Base-by-base conservation (phyloP, 2,113 vertebrate species). In the Bufo gargarizans region DNA sequence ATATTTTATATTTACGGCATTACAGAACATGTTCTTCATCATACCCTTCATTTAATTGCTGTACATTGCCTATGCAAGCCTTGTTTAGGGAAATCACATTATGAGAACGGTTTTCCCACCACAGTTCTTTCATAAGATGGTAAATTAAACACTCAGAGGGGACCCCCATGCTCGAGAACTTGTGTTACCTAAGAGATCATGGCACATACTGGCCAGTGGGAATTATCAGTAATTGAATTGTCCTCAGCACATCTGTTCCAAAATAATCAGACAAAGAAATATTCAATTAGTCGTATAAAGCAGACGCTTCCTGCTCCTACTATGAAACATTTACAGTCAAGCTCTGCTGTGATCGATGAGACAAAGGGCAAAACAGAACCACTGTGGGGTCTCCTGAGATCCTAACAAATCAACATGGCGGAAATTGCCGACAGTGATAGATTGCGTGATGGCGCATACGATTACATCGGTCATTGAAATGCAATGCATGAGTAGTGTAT, bases 231-330 rank as follows among this genome's bases (percentile, higher is more conserved):
- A 90, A 92, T 92, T 92, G 91, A 90, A 91, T 90, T 90, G 85
- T 83, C 74, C 91, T 91, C 91, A 86, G 77, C 84, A 83, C 90
- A 89, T 74, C 88, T 89, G 80, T 90, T 82, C 12, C 91, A 91
- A 91, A 91, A 93, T 91, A 91, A 82, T 85, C 91, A 92, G 91
- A 93, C 87, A 92, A 92, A 91, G 89, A 87, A 90, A 90, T 90
- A 90, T 59, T 43, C 0, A 86, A 43, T 91, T 76, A 63, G 88
- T 55, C 67, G 84, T 50, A 50, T 78, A 55, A 45, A 88, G 71
- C 71, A 91, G 88, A 61, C 8, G 7, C 45, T 87, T 76, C 43
- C 55, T 63, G 49, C 59, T 58, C 20, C 33, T 61, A 3, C 7
- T 14, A 55, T 33, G 47, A 33, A 55, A 71, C 13, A 69, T 83